A percentile compares a stretch with the other conserved stretches of the same genome.
phyloP scores from a whole-genome alignment of 2,797 vertebrate species.

The Lerista edwardsae region DNA sequence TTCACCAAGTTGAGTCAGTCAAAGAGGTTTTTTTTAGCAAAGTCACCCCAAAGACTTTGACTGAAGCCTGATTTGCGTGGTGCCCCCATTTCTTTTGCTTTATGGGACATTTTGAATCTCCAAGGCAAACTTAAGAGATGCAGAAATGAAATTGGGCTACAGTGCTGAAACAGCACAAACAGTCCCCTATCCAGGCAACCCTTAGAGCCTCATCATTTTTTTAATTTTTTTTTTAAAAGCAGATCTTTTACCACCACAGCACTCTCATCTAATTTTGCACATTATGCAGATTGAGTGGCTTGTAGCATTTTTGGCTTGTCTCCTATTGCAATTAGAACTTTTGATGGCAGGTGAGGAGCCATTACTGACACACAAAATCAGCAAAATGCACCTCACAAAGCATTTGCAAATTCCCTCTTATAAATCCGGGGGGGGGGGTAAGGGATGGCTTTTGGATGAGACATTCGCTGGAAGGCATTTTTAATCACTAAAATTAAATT shows the following conservation, averaged over 20 bases:
- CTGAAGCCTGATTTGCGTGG: neutral
- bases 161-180: neutral
- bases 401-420: neutral
- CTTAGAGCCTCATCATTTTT: neutral
- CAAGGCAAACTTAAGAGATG: fast-evolving
- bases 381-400: constrained; percentile 16
- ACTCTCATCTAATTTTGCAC: constrained; percentile 11
- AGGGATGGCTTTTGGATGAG: neutral
- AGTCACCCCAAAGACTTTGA: neutral
- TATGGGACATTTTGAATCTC: neutral
- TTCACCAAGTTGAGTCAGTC: neutral
- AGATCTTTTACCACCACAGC: neutral
- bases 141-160: neutral
- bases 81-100: neutral
- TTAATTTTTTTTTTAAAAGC: neutral
- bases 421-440: constrained; percentile 5
- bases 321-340: constrained; percentile 30
- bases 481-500: neutral
- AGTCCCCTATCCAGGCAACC: neutral
- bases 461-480: neutral
- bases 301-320: constrained; percentile 23
- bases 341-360: neutral
- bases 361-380: neutral
- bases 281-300: constrained; percentile 27
- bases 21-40: neutral